phyloP scores from a whole-genome alignment of 2,888 invertebrate genomes.

The Tiliacea aurago region DNA sequence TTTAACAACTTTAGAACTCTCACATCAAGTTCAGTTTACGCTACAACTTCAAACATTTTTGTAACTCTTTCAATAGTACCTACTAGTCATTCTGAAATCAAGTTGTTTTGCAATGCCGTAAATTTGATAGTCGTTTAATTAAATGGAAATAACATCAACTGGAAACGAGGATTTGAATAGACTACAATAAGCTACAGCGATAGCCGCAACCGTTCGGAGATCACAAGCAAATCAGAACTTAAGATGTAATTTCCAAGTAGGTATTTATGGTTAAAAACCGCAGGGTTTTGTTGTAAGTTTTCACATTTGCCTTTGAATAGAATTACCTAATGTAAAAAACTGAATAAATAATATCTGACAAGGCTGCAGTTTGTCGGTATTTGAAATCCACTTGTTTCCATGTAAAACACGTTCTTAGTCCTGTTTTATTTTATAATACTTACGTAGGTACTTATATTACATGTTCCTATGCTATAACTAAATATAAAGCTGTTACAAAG shows the following conservation, averaged over 20 bases:
- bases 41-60: neutral
- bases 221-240: neutral
- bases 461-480: conserved; percentile 22
- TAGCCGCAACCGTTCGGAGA: conserved; percentile 7
- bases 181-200: neutral
- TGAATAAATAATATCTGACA: neutral
- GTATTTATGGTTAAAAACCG: conserved; percentile 19
- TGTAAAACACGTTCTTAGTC: neutral
- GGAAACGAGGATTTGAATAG: neutral
- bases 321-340: conserved; percentile 16
- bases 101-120: neutral
- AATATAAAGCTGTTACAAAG: conserved; percentile 29
- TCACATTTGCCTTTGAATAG: conserved; percentile 17
- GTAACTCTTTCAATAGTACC: neutral
- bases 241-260: conserved; percentile 6
- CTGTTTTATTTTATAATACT: neutral
- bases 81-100: neutral
- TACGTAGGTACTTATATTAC: neutral
- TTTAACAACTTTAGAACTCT: neutral
- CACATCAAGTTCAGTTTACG: neutral
- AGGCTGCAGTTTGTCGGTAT: conserved; percentile 3
- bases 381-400: neutral
- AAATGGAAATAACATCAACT: neutral
- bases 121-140: neutral
- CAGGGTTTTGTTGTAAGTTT: conserved; percentile 21